Base-by-base conservation (phyloP, 2,113 vertebrate species). In the Anolis carolinensis region DNA sequence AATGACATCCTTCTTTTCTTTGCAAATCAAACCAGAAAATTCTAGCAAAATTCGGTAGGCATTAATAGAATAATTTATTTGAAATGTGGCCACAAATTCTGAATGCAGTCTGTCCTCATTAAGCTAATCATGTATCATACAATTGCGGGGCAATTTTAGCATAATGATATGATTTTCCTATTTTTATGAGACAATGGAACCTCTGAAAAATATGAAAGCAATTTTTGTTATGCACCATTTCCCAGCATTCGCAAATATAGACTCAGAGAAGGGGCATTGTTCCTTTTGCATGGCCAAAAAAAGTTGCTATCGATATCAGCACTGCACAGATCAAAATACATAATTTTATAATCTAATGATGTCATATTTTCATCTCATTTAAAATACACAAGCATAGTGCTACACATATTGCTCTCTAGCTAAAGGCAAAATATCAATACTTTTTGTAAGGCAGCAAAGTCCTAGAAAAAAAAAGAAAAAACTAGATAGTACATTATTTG, bases 21-120 rank as follows among this genome's bases (percentile, higher is more conserved):
- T 1, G 80, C 65, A 87, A 89, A 78, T 65, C 68, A 62, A 74
- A 44, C 36, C 85, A 81, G 91, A 80, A 70, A 83, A 87, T 79
- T 85, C 76, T 59, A 34, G 87, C 4, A 44, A 82, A 81, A 23
- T 11, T 87, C 55, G 20, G 48, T 70, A 11, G 23, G 82, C 14
- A 50, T 68, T 87, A 79, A 5, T 55, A 63, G 30, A 85, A 67
- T 39, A 50, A 39, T n/a, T 79, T 87, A 55, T 67, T 83, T 9
- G 21, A 79, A 70, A 85, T 8, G 5, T 30, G 20, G 9, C 36
- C 76, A 62, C 32, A 85, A n/a, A 79, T 71, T 71, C 67, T 50
- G 50, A 74, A 34, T 27, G 72, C 23, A 30, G n/a, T 7, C 11
- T 79, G 23, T 52, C 34, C 27, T 71, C 65, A 85, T 79, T 65